Evolutionary conservation across 2,888 invertebrate species (phyloP), one percentile per base, ranked within the genome.

Genomic region (Tortrix viridana): DNA sequence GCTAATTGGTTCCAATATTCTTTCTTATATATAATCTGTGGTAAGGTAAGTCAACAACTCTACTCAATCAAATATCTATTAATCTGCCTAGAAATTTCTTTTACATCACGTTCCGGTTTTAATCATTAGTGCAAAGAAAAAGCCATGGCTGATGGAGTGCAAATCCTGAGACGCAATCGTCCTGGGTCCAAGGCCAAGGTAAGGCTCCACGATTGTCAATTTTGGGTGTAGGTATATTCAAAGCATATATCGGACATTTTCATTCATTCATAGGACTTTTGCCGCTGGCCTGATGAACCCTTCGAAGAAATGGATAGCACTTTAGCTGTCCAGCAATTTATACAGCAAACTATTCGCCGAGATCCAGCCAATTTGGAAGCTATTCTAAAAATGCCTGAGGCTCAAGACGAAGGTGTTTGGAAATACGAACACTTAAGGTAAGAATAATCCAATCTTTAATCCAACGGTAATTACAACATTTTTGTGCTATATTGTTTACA

Each of bases 301-400:
- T 98, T 99, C 83, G 99, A 99, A 85, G 99, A 99, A 92, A 99
- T 99, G 99, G 99, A 99, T 85, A 99, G 98, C 84, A 99, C 99
- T 20, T 92, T 99, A 65, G 99, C 98, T 72, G 99, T 99, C 55
- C 99, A 99, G 83, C 99, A 99, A 84, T 99, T 97, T 83, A 99
- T 99, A 80, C 99, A 99, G 86, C 99, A 99, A 91, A 95, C 98
- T 71, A 99, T 99, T 74, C 94, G 98, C 71, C 95, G 96, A 69
- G 98, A 99, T 87, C 97, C 98, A 23, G 95, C 96, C 9, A 97
- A 98, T 91, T 96, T 99, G 65, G 98, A 98, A 77, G 94, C 96
- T 64, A 99, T 99, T 78, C 92, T 99, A 54, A 97, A 96, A 76
- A 98, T 99, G 93, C 99, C 99, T 1, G 98, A 99, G 74, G 96